Evolutionary conservation across 2,888 invertebrate genomes (phyloP), one percentile per base, ranked within the genome.

Genomic region (Spialia ferax): DNA sequence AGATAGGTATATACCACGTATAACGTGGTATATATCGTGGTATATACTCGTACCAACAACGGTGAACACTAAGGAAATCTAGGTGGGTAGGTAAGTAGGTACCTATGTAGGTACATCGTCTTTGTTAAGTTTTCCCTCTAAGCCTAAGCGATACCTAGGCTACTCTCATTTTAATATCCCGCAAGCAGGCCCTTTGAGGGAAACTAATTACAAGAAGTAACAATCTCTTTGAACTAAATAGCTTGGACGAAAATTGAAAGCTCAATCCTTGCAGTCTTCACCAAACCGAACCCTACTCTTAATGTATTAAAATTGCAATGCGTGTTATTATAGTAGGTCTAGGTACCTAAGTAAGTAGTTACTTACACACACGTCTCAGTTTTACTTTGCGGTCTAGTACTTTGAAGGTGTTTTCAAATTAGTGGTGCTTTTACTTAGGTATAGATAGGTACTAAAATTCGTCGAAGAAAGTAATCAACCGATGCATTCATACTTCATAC

Each of bases 181-280:
- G 10, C 11, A 50, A 50, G 22, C 20, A 20, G 18, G 8, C 45
- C 48, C 48, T 50, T 50, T 50, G 48, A 50, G 48, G 48, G 13
- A 10, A 15, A 50, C 48, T 50, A 50, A 50, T 50, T 50, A 50
- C 22, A 22, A 50, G 22, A 20, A 15, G 15, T 15, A 42, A 42
- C 11, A 11, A 22, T 50, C 48, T 50, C 48, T 50, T 50, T 50
- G 48, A 20, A 50, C 18, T 13, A 22, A 50, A 20, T 13, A 20
- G 48, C 48, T 20, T 50, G 22, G 48, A 50, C 22, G 10, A 22
- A 50, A 11, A 50, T 20, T 50, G 45, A 48, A 20, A 18, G 45
- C 20, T 48, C 20, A 18, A 32, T 32, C 5, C 2, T 42, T 42
- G 15, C 5, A 15, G 42, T 5, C 15, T 42, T 42, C 42, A 15